A percentile compares a stretch with the other conserved stretches of the same genome.
Evolutionary conservation across 2,113 vertebrate genomes (phyloP).

Genomic region (Axis porcinus): DNA sequence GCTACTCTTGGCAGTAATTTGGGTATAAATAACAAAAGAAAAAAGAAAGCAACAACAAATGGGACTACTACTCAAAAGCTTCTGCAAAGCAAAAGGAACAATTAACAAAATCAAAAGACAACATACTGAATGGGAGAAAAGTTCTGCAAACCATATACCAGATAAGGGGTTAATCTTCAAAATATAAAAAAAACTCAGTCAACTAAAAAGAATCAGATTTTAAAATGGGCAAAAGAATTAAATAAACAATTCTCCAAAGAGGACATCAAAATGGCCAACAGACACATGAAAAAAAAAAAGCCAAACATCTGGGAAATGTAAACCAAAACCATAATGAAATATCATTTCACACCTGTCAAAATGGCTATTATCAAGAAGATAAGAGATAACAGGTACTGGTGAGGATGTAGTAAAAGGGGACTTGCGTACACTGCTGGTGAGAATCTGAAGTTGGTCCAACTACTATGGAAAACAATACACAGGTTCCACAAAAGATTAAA

Average conservation of each 20-base stretch:
- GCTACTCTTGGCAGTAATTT: background rate
- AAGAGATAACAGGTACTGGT: background rate
- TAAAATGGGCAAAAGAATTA: background rate
- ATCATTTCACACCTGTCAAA: background rate
- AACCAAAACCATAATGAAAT: background rate
- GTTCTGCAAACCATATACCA: background rate
- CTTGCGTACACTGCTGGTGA: background rate
- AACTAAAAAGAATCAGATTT: background rate
- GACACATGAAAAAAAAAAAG: background rate
- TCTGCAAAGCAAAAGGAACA: background rate
- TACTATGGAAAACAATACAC: background rate
- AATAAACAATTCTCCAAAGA: background rate
- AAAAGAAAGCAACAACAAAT: background rate
- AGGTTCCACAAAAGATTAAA: background rate
- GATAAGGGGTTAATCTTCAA: background rate
- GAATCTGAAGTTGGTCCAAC: background rate
- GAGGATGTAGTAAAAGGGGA: background rate
- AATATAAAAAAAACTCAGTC: background rate
- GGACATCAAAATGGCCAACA: background rate
- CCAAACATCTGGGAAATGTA: background rate
- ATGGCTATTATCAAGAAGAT: background rate
- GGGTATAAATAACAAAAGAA: background rate
- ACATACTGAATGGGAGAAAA: background rate
- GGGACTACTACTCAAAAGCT: background rate
- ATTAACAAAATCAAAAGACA: background rate